These are phyloP conservation scores for Cephus cinctus DNA, from an alignment of 1,140 invertebrate species.

Conservation along the genomic window DNA sequence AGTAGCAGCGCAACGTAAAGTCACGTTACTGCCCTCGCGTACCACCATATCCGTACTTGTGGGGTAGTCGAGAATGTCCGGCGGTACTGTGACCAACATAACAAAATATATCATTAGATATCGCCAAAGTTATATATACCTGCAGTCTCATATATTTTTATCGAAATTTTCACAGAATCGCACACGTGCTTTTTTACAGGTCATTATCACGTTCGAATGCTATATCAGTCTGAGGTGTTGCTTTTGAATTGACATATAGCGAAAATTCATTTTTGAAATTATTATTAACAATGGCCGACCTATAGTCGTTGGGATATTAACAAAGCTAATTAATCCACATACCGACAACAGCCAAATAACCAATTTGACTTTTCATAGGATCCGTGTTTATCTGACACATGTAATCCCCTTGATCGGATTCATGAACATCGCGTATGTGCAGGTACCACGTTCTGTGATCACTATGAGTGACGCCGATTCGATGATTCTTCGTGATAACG, in stretches of 20 bases:
- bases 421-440: slow-evolving; percentile 77
- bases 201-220: too few species aligned
- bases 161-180: too few species aligned
- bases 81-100: slow-evolving; percentile 72
- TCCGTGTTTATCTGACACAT: slow-evolving; percentile 92
- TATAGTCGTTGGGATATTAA: too few species aligned
- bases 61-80: slow-evolving; percentile 80
- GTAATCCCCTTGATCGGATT: slow-evolving; percentile 78
- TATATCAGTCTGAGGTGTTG: too few species aligned
- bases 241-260: too few species aligned
- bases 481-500: slow-evolving; percentile 85
- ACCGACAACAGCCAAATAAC: slow-evolving; percentile 87
- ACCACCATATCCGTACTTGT: slow-evolving; percentile 87
- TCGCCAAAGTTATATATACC: too few species aligned
- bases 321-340: too few species aligned
- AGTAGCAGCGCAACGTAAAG: slow-evolving; percentile 74
- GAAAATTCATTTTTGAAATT: too few species aligned
- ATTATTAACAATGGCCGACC: too few species aligned
- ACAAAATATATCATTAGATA: too few species aligned
- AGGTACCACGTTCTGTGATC: slow-evolving; percentile 82
- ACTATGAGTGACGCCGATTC: slow-evolving; percentile 78
- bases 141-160: too few species aligned
- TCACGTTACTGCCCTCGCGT: slow-evolving; percentile 81
- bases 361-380: slow-evolving; percentile 87
- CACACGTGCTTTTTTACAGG: too few species aligned